Conservation (phyloP, 2,113 vertebrate species). For the Aegithalos caudatus region DNA sequence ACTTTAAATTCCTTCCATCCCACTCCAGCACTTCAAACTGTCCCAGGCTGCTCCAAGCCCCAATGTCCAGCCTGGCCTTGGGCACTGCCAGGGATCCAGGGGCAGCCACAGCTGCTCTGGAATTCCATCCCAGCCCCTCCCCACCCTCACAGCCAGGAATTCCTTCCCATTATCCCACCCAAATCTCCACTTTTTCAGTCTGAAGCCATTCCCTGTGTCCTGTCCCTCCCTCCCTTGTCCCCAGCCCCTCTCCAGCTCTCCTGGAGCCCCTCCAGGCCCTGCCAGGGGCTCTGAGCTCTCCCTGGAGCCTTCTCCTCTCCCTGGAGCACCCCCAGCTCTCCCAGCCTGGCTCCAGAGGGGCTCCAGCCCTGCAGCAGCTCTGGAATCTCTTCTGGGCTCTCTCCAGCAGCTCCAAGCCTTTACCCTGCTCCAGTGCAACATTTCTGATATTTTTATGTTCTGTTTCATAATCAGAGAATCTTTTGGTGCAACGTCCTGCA, state of each 20-base stretch:
- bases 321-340: background rate
- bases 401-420: background rate
- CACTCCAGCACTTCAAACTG: background rate
- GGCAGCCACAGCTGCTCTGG: background rate
- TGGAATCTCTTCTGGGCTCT: accelerated
- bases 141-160: background rate
- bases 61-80: background rate
- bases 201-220: background rate
- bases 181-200: accelerated
- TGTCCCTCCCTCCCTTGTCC: background rate
- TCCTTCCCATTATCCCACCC: background rate
- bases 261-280: background rate
- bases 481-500: background rate
- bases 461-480: background rate
- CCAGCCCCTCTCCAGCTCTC: background rate
- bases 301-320: background rate
- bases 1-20: background rate
- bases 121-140: background rate
- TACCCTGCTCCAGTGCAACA: accelerated
- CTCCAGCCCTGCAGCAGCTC: background rate
- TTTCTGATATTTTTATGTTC: background rate
- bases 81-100: background rate
- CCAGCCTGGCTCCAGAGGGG: background rate
- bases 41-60: background rate
- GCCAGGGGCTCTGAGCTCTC: background rate